A percentile compares a stretch with the other conserved stretches of the same genome.
These are phyloP conservation scores for Luperina testacea DNA, from an alignment of 2,888 invertebrate genomes.

Conservation along the genomic window DNA sequence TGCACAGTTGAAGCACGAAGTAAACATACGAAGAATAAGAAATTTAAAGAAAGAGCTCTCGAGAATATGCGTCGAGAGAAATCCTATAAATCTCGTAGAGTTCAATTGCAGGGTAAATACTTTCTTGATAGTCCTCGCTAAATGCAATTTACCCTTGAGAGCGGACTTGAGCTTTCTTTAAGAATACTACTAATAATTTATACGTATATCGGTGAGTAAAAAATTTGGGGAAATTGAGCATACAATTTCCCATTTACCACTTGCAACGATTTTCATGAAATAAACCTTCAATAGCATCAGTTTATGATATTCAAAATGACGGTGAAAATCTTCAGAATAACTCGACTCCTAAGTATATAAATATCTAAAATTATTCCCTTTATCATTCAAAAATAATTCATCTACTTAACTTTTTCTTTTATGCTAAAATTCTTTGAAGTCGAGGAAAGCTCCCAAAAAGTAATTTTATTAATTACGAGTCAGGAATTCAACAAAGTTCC, in stretches of 20 bases:
- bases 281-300: slow-evolving; percentile 31
- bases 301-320: slow-evolving; percentile 60
- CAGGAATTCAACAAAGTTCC: slow-evolving; percentile 90
- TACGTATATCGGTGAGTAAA: neutral
- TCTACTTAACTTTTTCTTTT: slow-evolving; percentile 90
- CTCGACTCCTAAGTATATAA: slow-evolving; percentile 81
- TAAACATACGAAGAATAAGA: slow-evolving; percentile 65
- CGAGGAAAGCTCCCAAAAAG: slow-evolving; percentile 90
- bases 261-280: slow-evolving; percentile 29
- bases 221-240: neutral
- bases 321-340: slow-evolving; percentile 73
- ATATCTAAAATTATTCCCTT: slow-evolving; percentile 87
- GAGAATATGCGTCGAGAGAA: slow-evolving; percentile 71
- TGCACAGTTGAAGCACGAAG: slow-evolving; percentile 50
- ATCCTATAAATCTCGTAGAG: slow-evolving; percentile 78
- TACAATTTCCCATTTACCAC: neutral
- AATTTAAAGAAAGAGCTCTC: slow-evolving; percentile 66
- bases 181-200: slow-evolving; percentile 59
- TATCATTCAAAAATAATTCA: slow-evolving; percentile 89
- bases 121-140: slow-evolving; percentile 75
- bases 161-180: slow-evolving; percentile 63
- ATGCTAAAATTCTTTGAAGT: slow-evolving; percentile 90
- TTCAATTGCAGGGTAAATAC: slow-evolving; percentile 81
- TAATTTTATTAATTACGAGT: slow-evolving; percentile 91
- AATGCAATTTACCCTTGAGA: slow-evolving; percentile 77